A percentile compares a stretch with the other conserved stretches of the same genome.
Evolutionary conservation across 2,797 vertebrate genomes (phyloP).

Genomic region (Muscicapa comitata): DNA sequence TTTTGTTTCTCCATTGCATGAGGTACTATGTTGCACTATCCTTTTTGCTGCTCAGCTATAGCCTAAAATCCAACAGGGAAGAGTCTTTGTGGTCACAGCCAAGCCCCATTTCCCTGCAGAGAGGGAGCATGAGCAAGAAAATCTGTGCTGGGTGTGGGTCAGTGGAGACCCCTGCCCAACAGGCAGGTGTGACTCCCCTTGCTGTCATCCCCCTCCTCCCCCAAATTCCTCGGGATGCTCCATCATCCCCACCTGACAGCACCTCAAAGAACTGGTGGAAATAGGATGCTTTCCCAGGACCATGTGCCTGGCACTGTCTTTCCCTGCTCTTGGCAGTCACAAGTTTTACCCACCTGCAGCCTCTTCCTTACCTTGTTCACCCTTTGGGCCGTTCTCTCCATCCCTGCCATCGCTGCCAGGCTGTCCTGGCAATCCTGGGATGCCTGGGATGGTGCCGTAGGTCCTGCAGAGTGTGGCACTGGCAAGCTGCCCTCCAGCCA

Average conservation of each 20-base stretch:
- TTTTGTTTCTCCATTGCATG: no score
- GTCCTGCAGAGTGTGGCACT: constrained; percentile 57
- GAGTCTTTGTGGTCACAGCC: rapidly evolving
- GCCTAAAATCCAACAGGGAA: neutral
- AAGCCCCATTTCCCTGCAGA: neutral
- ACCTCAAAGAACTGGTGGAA: neutral
- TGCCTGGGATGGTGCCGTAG: constrained; percentile 59
- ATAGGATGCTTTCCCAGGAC: neutral
- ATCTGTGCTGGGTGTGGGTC: rapidly evolving
- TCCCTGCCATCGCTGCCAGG: constrained; percentile 76
- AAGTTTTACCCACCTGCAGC: neutral
- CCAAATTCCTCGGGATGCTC: neutral
- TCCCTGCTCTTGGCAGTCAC: neutral
- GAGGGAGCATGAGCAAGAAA: neutral
- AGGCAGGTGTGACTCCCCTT: neutral
- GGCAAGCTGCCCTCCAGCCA: constrained; percentile 31
- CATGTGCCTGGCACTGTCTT: neutral
- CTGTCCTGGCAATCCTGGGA: constrained; percentile 72
- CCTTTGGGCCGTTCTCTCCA: constrained; percentile 74
- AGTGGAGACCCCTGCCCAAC: neutral
- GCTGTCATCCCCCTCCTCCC: neutral
- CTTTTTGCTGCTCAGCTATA: no score
- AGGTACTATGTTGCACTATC: no score
- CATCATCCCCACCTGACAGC: neutral
- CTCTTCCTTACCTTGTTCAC: constrained; percentile 71